Evolutionary conservation across 2,888 invertebrate genomes (phyloP).

Genomic region (Leucania comma): DNA sequence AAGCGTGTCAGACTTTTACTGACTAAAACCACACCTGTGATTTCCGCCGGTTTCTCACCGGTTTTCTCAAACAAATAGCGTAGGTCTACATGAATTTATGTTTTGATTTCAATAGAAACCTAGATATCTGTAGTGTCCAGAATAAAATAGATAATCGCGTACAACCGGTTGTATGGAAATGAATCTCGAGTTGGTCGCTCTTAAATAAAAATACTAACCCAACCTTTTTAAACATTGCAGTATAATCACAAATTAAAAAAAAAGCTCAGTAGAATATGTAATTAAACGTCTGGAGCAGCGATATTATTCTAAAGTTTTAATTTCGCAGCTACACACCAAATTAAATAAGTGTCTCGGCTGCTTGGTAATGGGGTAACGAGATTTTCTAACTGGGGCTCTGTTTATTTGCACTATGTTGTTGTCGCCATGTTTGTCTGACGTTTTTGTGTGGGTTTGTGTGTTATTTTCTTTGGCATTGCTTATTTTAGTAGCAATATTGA

Average conservation of each 20-base stretch:
- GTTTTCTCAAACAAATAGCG: too few species aligned
- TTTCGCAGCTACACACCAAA: constrained; percentile 64
- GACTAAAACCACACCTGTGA: too few species aligned
- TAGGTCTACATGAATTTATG: too few species aligned
- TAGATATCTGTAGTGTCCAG: too few species aligned
- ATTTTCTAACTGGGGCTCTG: constrained; percentile 56
- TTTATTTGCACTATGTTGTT: constrained; percentile 48
- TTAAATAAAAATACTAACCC: not conserved
- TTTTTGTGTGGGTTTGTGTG: constrained; percentile 13
- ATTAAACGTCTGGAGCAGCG: constrained; percentile 70
- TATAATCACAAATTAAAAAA: constrained; percentile 26
- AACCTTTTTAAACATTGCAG: not conserved
- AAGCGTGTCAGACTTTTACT: too few species aligned
- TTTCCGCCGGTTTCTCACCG: too few species aligned
- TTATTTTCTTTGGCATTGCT: constrained; percentile 20
- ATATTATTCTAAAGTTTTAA: constrained; percentile 69
- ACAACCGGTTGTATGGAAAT: too few species aligned
- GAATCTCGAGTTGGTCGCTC: too few species aligned
- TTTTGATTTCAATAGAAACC: too few species aligned
- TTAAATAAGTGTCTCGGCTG: constrained; percentile 69
- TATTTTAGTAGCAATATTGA: constrained; percentile 4
- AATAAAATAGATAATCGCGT: too few species aligned
- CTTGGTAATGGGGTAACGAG: constrained; percentile 64
- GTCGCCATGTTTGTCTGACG: constrained; percentile 22
- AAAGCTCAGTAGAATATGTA: constrained; percentile 61